These are phyloP conservation scores for Sipunculus nudus DNA, from an alignment of 2,888 invertebrate genomes.

Conservation along the genomic window DNA sequence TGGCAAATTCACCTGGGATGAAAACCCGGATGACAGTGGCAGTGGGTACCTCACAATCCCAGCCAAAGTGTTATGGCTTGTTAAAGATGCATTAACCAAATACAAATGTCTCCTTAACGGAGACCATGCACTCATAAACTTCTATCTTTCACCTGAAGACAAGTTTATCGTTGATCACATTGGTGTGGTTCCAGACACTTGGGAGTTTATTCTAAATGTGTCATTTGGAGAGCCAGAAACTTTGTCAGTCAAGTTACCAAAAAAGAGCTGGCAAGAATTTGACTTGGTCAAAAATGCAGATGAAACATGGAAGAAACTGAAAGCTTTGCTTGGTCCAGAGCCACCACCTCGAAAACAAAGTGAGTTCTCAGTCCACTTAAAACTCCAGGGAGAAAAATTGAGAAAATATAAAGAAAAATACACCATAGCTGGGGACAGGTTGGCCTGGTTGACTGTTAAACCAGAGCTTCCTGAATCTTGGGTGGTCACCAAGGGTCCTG, in stretches of 20 bases:
- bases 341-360: neutral
- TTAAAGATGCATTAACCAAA: conserved; percentile 2
- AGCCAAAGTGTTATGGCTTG: neutral
- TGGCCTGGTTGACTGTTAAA: conserved; percentile 14
- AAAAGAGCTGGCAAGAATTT: conserved; percentile 12
- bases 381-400: conserved; percentile 12
- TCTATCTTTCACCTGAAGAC: conserved; percentile 8
- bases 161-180: conserved; percentile 5
- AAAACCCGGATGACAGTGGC: conserved; percentile 15
- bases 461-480: conserved; percentile 13
- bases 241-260: conserved; percentile 8
- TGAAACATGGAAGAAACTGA: too few species aligned
- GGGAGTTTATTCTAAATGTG: conserved; percentile 11
- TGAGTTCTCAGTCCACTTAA: conserved; percentile 6
- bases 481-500: conserved; percentile 16
- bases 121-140: conserved; percentile 6
- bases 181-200: conserved; percentile 5
- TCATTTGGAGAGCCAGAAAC: conserved; percentile 5
- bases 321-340: too few species aligned
- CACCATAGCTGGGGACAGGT: conserved; percentile 2
- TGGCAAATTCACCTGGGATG: neutral
- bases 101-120: conserved; percentile 11
- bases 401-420: conserved; percentile 9
- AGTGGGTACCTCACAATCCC: conserved; percentile 17
- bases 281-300: conserved; percentile 1